Conservation (phyloP, 2,113 vertebrate genomes). For the Setophaga kirtlandii region DNA sequence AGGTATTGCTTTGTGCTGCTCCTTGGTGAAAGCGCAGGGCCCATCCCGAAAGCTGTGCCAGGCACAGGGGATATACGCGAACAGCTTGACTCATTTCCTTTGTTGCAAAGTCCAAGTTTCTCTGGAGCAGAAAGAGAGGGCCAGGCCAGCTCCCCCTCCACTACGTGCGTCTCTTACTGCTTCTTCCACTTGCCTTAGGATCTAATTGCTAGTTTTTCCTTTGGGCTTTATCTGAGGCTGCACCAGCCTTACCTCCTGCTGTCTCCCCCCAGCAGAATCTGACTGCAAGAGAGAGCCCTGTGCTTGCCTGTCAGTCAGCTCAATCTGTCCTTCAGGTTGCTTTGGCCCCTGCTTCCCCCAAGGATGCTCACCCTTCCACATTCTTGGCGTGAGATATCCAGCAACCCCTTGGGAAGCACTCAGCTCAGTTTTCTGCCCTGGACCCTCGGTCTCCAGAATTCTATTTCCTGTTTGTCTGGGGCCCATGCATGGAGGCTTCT, state of each 20-base stretch:
- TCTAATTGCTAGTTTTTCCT: neutral
- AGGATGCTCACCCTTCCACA: neutral
- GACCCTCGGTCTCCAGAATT: neutral
- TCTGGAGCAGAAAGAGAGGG: neutral
- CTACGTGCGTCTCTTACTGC: neutral
- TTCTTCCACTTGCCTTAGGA: neutral
- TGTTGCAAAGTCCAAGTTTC: neutral
- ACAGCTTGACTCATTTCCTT: neutral
- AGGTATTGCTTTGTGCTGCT: neutral
- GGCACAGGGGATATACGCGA: neutral
- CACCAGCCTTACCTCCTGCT: neutral
- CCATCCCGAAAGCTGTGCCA: rapidly evolving
- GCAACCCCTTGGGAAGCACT: neutral
- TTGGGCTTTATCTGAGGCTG: neutral
- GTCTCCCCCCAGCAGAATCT: neutral
- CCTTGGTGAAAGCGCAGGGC: neutral
- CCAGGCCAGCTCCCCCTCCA: neutral
- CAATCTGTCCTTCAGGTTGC: neutral
- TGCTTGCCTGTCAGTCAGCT: neutral
- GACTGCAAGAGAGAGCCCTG: neutral
- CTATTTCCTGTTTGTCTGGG: neutral
- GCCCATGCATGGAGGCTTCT: rapidly evolving
- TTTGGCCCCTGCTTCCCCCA: neutral
- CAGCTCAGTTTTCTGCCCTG: neutral
- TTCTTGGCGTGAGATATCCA: neutral